These are phyloP conservation scores for Bactericera cockerelli DNA, from an alignment of 1,140 invertebrate genomes.

Conservation along the genomic window DNA sequence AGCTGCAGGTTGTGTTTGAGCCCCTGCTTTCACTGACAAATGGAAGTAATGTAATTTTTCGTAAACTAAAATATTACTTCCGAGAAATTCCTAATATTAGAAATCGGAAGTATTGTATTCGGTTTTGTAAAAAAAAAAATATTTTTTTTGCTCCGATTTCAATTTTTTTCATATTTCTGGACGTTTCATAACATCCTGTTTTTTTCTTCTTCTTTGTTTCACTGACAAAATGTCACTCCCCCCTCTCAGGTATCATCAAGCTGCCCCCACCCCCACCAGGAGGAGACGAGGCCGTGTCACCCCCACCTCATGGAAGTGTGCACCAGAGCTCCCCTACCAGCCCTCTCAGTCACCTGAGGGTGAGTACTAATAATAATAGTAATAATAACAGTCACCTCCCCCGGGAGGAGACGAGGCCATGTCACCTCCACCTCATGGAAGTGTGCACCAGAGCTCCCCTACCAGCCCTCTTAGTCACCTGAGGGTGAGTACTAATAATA, in stretches of 20 bases:
- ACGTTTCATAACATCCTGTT: too few species aligned
- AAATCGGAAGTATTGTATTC: too few species aligned
- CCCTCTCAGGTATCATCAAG: slow-evolving; percentile 2
- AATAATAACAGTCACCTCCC: too few species aligned
- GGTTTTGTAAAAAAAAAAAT: too few species aligned
- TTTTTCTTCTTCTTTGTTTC: neutral
- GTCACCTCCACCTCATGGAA: slow-evolving; percentile 3
- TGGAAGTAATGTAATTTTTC: too few species aligned
- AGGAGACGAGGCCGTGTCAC: slow-evolving; percentile 4
- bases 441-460: neutral
- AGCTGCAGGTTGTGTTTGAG: too few species aligned
- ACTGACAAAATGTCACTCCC: neutral
- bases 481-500: neutral
- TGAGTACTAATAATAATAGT: too few species aligned
- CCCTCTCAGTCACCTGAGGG: neutral
- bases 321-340: slow-evolving; percentile 1
- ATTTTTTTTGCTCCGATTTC: too few species aligned
- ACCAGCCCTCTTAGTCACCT: neutral
- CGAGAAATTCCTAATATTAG: too few species aligned
- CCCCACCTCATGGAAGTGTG: neutral
- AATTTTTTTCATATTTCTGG: too few species aligned
- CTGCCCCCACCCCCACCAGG: neutral
- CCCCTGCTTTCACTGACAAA: too few species aligned
- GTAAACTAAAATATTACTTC: too few species aligned
- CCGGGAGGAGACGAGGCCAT: neutral